phyloP scores from a whole-genome alignment of 1,140 invertebrate species.

The honey bee (Apis mellifera) region Amel_HAv3.1 CM009934.2:12879001-12879500 shows the following conservation, averaged over 20 bases:
- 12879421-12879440: slow-evolving; percentile 74
- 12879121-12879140: too few relatives aligned
- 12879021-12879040: too few relatives aligned
- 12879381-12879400: slow-evolving; percentile 16
- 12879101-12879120: too few relatives aligned
- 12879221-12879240: slow-evolving; percentile 24
- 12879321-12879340: slow-evolving; percentile 21
- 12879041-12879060: too few relatives aligned
- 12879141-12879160: too few relatives aligned
- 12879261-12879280: slow-evolving; percentile 36
- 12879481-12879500: slow-evolving; percentile 77
- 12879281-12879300: slow-evolving; percentile 33
- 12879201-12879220: not conserved
- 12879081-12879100: too few relatives aligned
- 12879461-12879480: slow-evolving; percentile 73
- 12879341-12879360: slow-evolving; percentile 34
- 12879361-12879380: slow-evolving; percentile 24
- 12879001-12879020: too few relatives aligned
- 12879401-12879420: slow-evolving; percentile 12
- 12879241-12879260: slow-evolving; percentile 56
- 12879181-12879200: not conserved
- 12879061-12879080: too few relatives aligned
- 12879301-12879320: slow-evolving; percentile 58
- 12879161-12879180: not conserved
- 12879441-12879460: slow-evolving; percentile 73